Evolutionary conservation across 2,888 invertebrate species (phyloP).

Genomic region (Petrolisthes manimaculis): DNA sequence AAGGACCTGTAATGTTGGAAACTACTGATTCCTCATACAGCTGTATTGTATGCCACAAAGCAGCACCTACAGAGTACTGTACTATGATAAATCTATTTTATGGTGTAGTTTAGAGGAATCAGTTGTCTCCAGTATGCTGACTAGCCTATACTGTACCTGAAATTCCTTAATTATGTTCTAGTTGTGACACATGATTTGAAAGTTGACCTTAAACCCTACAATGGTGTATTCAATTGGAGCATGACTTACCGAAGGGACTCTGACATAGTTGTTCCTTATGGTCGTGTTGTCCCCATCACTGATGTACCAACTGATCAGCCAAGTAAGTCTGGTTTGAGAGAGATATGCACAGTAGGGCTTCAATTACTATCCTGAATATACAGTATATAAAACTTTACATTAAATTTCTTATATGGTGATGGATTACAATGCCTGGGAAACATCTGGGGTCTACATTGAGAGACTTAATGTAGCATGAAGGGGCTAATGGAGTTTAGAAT

Average conservation of each 20-base stretch:
- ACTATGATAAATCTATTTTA: too few species aligned
- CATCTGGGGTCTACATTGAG: too few species aligned
- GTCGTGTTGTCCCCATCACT: slow-evolving; percentile 18
- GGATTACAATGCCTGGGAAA: not conserved
- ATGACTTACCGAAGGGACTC: slow-evolving; percentile 60
- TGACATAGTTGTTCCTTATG: slow-evolving; percentile 53
- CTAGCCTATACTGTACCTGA: too few species aligned
- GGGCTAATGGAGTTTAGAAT: too few species aligned
- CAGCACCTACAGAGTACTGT: too few species aligned
- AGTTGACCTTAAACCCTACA: slow-evolving; percentile 1
- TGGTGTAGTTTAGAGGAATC: too few species aligned
- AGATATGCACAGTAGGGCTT: not conserved
- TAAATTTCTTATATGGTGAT: too few species aligned
- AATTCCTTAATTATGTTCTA: not conserved
- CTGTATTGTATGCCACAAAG: too few species aligned
- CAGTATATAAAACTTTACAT: not conserved
- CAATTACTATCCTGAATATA: not conserved
- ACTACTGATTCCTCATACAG: too few species aligned
- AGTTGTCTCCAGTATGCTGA: too few species aligned
- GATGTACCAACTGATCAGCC: not conserved
- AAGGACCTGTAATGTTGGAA: too few species aligned
- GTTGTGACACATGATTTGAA: not conserved
- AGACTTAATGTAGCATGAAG: too few species aligned
- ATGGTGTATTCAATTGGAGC: slow-evolving; percentile 60
- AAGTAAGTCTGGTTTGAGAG: not conserved